Conservation (phyloP, 2,797 vertebrate species). For the Glossophaga mutica region DNA sequence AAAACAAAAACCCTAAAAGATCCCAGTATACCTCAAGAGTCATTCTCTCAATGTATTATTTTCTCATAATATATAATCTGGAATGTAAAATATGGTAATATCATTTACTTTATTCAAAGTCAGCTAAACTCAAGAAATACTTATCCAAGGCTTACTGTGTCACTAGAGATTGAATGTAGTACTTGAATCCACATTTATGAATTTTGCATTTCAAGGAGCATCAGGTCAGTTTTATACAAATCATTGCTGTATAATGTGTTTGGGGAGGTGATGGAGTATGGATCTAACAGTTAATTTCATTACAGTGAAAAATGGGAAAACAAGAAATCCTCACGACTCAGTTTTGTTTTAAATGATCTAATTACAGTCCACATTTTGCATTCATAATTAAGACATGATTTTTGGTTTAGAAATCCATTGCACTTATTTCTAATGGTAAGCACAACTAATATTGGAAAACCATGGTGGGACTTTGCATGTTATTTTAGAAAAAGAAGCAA, state of each 20-base stretch:
- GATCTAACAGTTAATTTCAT: neutral
- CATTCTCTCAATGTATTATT: neutral
- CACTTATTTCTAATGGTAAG: constrained; percentile 21
- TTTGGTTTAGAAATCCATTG: neutral
- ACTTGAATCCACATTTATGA: neutral
- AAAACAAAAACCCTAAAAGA: neutral
- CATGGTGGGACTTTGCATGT: neutral
- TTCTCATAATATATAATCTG: constrained; percentile 5
- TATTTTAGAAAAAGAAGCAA: neutral
- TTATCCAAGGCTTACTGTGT: neutral
- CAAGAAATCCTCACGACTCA: neutral
- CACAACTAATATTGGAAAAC: neutral
- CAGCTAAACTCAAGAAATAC: constrained; percentile 17
- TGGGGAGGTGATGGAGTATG: neutral
- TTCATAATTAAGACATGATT: neutral
- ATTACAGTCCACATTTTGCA: neutral
- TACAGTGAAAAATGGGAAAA: neutral
- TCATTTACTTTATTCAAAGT: constrained; percentile 32
- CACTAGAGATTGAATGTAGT: constrained; percentile 3
- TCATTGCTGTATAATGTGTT: neutral
- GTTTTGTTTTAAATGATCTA: constrained; percentile 10
- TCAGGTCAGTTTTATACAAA: neutral
- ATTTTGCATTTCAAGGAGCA: neutral
- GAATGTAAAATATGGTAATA: constrained; percentile 5
- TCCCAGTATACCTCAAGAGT: neutral